These are phyloP conservation scores for Corythucha ciliata DNA, from an alignment of 2,888 invertebrate genomes.

Conservation along the genomic window DNA sequence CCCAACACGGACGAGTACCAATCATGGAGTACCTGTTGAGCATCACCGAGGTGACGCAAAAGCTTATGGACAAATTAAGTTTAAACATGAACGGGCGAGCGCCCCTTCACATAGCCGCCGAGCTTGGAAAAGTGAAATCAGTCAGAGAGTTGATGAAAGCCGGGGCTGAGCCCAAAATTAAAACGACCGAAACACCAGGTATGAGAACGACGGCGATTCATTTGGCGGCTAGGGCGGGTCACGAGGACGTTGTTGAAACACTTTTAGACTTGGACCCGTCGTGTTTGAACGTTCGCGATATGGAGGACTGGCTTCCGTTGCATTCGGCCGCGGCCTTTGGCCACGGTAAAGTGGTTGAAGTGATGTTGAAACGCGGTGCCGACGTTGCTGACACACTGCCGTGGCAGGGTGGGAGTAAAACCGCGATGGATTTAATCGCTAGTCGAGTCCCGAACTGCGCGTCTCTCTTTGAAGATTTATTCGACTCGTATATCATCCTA, in stretches of 20 bases:
- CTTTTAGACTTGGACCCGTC: constrained; percentile 41
- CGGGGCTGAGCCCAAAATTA: constrained; percentile 44
- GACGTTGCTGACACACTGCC: constrained; percentile 43
- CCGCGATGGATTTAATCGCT: constrained; percentile 48
- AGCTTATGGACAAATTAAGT: neutral
- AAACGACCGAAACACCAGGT: constrained; percentile 7
- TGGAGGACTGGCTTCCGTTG: constrained; percentile 40
- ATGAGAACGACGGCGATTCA: constrained; percentile 47
- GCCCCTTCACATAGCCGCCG: constrained; percentile 44
- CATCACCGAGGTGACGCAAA: neutral
- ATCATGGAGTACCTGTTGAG: neutral
- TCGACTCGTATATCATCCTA: constrained; percentile 48
- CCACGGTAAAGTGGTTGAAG: constrained; percentile 49
- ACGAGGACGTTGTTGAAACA: constrained; percentile 27
- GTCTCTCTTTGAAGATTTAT: constrained; percentile 46
- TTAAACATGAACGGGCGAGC: constrained; percentile 18
- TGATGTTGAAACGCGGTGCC: constrained; percentile 44
- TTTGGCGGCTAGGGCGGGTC: constrained; percentile 45
- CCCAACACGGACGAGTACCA: neutral
- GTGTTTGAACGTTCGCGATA: constrained; percentile 36
- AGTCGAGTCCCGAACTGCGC: constrained; percentile 47
- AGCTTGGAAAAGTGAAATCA: constrained; percentile 43
- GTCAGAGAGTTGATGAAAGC: constrained; percentile 44
- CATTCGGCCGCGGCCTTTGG: constrained; percentile 48
- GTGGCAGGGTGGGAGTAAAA: constrained; percentile 33